Evolutionary conservation across 2,797 vertebrate genomes (phyloP).

Genomic region (Anableps anableps): DNA sequence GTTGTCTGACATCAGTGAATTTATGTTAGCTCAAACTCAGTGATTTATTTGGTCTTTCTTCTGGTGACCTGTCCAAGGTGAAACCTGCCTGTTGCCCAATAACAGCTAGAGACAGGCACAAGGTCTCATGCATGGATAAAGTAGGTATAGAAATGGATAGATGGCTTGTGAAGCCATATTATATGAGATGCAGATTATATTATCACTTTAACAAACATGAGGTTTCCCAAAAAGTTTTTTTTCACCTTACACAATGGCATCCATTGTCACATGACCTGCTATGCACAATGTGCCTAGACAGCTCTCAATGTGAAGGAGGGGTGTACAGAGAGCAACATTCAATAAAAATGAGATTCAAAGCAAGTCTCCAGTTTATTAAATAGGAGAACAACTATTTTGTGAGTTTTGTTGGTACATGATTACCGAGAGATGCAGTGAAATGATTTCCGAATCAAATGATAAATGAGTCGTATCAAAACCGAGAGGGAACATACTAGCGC

Average conservation of each 20-base stretch:
- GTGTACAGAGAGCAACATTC: neutral
- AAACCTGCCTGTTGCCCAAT: neutral
- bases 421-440: neutral
- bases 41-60: neutral
- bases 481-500: neutral
- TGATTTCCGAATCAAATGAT: neutral
- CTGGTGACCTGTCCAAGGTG: neutral
- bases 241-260: neutral
- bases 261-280: neutral
- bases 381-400: neutral
- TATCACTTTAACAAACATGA: neutral
- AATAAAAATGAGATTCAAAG: neutral
- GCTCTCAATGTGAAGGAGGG: neutral
- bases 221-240: neutral
- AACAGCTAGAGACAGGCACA: neutral
- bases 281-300: neutral
- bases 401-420: neutral
- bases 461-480: neutral
- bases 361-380: neutral
- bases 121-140: neutral
- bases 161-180: neutral
- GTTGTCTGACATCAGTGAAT: neutral
- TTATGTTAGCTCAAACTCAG: neutral
- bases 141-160: neutral
- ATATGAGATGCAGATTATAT: neutral